Conservation (phyloP, 2,888 invertebrate genomes). For the Dermolepida albohirtum region DNA sequence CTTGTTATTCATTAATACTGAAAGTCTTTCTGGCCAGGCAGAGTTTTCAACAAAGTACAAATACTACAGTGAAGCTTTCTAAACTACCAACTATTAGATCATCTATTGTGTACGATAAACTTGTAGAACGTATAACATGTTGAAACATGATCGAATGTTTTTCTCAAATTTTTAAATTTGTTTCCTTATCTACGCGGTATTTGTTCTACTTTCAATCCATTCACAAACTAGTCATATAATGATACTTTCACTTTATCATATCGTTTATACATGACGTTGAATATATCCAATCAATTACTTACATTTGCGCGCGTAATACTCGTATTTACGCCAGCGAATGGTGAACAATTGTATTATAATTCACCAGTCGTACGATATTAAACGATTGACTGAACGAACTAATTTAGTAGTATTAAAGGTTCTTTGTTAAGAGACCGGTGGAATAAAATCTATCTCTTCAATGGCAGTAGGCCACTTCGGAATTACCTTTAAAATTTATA, state of each 20-base stretch:
- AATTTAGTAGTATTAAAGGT: slow-evolving; percentile 50
- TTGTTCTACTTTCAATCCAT: too few species aligned
- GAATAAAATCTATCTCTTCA: slow-evolving; percentile 48
- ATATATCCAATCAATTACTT: slow-evolving; percentile 27
- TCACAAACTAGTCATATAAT: too few species aligned
- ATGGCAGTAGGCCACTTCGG: slow-evolving; percentile 47
- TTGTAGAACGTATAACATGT: too few species aligned
- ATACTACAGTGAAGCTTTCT: too few species aligned
- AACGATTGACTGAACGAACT: slow-evolving; percentile 47
- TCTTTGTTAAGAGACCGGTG: slow-evolving; percentile 47
- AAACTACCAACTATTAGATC: too few species aligned
- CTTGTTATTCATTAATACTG: too few species aligned
- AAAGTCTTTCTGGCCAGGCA: too few species aligned
- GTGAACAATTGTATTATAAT: slow-evolving; percentile 40
- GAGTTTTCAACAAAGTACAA: too few species aligned
- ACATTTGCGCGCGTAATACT: slow-evolving; percentile 19
- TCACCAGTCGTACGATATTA: slow-evolving; percentile 44
- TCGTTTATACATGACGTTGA: background rate
- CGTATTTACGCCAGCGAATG: background rate
- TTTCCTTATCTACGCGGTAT: too few species aligned
- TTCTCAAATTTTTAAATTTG: too few species aligned
- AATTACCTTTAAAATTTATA: slow-evolving; percentile 49
- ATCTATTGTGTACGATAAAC: too few species aligned
- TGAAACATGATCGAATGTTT: too few species aligned
- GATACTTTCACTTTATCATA: background rate